These are phyloP conservation scores for Myrmecobius fasciatus DNA, from an alignment of 2,113 vertebrate genomes.

Conservation along the genomic window DNA sequence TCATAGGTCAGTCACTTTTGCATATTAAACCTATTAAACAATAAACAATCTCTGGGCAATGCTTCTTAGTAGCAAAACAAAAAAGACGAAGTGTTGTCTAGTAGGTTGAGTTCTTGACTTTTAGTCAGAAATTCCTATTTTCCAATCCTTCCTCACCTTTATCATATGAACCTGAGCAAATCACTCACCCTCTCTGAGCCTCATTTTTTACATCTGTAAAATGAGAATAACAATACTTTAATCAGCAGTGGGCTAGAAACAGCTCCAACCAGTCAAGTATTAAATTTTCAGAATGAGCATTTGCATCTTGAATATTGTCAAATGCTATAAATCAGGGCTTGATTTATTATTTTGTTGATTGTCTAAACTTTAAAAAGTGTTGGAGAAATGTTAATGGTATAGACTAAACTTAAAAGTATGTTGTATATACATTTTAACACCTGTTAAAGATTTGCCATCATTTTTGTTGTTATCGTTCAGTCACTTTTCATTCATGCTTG, in stretches of 20 bases:
- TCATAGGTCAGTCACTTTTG: not conserved
- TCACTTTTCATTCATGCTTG: too few species aligned
- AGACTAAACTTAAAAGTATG: not conserved
- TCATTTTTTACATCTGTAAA: too few species aligned
- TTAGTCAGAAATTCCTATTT: not conserved
- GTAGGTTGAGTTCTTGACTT: not conserved
- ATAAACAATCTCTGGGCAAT: not conserved
- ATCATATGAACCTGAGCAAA: not conserved
- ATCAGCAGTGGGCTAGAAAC: too few species aligned
- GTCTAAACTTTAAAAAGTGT: not conserved
- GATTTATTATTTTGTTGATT: not conserved
- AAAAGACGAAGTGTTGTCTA: not conserved
- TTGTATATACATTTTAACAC: not conserved
- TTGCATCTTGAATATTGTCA: not conserved
- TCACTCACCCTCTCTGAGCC: too few species aligned
- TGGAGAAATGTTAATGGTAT: not conserved
- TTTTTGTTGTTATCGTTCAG: too few species aligned
- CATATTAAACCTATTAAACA: not conserved
- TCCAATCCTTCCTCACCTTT: not conserved
- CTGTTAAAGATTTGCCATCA: not conserved
- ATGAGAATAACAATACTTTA: too few species aligned
- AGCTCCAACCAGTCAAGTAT: too few species aligned
- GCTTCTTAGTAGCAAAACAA: not conserved
- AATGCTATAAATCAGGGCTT: not conserved
- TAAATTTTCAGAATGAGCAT: not conserved